Conservation (phyloP, 2,113 vertebrate species). For the Condylura cristata region DNA sequence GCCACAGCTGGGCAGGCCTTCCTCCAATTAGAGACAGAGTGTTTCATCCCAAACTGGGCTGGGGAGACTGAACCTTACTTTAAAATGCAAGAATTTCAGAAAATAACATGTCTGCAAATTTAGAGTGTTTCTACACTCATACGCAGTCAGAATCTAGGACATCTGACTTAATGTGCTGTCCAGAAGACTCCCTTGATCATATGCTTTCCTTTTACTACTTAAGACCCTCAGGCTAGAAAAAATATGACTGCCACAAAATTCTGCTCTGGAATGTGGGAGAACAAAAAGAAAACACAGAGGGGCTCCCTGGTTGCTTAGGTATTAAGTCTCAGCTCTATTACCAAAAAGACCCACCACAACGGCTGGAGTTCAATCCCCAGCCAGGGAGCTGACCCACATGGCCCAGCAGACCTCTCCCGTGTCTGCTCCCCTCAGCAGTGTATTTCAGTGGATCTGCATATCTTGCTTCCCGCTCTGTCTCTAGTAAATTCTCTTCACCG, state of each 20-base stretch:
- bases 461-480: too few relatives aligned
- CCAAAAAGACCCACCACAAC: too few relatives aligned
- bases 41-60: not conserved
- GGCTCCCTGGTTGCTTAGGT: too few relatives aligned
- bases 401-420: too few relatives aligned
- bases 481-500: too few relatives aligned
- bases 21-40: not conserved
- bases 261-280: conserved; percentile 24
- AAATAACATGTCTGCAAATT: not conserved
- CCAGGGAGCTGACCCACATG: too few relatives aligned
- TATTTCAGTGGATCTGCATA: too few relatives aligned
- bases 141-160: conserved; percentile 13
- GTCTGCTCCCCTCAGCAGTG: too few relatives aligned
- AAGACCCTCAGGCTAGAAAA: conserved; percentile 7
- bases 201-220: not conserved
- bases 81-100: conserved; percentile 48
- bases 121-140: not conserved
- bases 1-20: not conserved
- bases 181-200: conserved; percentile 25
- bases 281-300: not conserved
- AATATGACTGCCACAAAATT: not conserved
- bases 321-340: too few relatives aligned
- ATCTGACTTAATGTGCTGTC: not conserved
- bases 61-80: not conserved
- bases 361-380: too few relatives aligned